Conservation (phyloP, 2,888 invertebrate genomes). For the Protonemura montana region DNA sequence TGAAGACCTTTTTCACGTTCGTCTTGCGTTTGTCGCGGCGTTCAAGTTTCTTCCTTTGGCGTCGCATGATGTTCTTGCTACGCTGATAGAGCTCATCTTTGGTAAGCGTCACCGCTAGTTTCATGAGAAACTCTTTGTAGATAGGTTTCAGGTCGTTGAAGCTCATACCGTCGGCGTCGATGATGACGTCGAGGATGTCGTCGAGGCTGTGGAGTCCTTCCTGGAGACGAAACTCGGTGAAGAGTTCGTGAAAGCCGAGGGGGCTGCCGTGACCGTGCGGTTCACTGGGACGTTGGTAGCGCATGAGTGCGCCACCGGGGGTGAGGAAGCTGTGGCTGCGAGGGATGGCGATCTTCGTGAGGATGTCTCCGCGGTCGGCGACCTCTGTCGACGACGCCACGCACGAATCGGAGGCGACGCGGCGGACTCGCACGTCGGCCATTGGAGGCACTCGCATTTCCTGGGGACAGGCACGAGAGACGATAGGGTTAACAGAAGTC, state of each 20-base stretch:
- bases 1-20: conserved; percentile 61
- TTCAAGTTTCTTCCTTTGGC: conserved; percentile 76
- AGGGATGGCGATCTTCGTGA: conserved; percentile 87
- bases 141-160: conserved; percentile 91
- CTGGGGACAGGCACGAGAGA: not conserved
- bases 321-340: conserved; percentile 86
- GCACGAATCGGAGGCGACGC: conserved; percentile 40
- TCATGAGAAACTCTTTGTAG: conserved; percentile 87
- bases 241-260: conserved; percentile 84
- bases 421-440: conserved; percentile 27
- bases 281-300: conserved; percentile 60
- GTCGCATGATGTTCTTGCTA: conserved; percentile 88
- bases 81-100: conserved; percentile 90
- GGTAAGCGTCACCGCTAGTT: conserved; percentile 87
- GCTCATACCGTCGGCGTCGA: conserved; percentile 91
- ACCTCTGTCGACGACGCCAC: conserved; percentile 51
- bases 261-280: conserved; percentile 74
- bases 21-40: conserved; percentile 63
- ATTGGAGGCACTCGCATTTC: not conserved
- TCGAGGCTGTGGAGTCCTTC: conserved; percentile 89
- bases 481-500: too few species aligned
- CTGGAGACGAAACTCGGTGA: conserved; percentile 86
- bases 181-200: conserved; percentile 86
- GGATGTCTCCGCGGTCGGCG: conserved; percentile 77
- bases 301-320: conserved; percentile 73